These are phyloP conservation scores for Bombus superbus DNA, from an alignment of 1,140 invertebrate species.

Conservation along the genomic window DNA sequence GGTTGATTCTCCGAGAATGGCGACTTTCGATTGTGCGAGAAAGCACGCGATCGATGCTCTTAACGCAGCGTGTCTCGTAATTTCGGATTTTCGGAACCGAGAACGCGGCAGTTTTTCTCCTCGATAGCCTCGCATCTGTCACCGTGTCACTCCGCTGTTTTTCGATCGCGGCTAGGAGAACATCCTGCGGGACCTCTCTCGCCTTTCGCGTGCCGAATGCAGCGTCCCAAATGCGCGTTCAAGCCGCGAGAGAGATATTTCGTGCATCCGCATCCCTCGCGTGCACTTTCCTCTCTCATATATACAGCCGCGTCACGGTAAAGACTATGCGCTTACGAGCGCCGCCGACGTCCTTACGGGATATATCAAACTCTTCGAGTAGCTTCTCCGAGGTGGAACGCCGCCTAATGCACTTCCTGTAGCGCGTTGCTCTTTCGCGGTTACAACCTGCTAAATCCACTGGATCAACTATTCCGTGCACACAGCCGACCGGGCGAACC, in stretches of 20 bases:
- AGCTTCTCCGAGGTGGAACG: constrained; percentile 50
- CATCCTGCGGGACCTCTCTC: neutral
- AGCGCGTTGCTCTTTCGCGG: constrained; percentile 51
- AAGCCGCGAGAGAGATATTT: constrained; percentile 56
- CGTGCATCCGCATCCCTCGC: constrained; percentile 60
- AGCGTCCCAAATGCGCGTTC: constrained; percentile 49
- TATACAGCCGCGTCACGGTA: constrained; percentile 14
- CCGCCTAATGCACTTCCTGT: constrained; percentile 68
- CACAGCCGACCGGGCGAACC: constrained; percentile 14
- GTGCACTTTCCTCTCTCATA: constrained; percentile 34
- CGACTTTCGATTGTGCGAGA: too few relatives aligned
- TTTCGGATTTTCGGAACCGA: fast-evolving
- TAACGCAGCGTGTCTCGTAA: fast-evolving
- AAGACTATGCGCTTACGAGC: constrained; percentile 32
- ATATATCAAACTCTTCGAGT: constrained; percentile 65
- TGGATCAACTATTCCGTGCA: constrained; percentile 44
- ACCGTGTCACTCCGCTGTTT: neutral
- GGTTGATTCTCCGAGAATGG: too few relatives aligned
- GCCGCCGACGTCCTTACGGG: constrained; percentile 42
- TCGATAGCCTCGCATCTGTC: neutral
- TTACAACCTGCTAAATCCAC: constrained; percentile 54
- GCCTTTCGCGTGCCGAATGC: constrained; percentile 30
- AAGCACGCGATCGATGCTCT: too few relatives aligned
- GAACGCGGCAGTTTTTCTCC: neutral
- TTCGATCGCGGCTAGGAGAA: neutral